A percentile compares a stretch with the other conserved stretches of the same genome.
These are phyloP conservation scores for Magallana ariakensis DNA, from an alignment of 1,140 invertebrate species.

Conservation along the genomic window DNA sequence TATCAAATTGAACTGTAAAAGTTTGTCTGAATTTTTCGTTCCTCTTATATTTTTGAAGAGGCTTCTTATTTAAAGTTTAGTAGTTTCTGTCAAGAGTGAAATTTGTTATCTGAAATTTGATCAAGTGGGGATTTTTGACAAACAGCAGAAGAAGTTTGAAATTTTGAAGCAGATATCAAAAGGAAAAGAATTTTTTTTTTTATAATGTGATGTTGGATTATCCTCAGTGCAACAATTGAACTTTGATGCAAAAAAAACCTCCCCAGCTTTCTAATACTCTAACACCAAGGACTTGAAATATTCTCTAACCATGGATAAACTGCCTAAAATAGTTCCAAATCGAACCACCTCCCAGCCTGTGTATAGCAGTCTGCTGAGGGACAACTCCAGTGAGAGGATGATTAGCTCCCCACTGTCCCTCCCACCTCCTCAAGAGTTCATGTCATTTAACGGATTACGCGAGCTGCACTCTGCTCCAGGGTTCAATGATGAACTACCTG, in stretches of 20 bases:
- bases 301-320: neutral
- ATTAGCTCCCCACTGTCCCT: constrained; percentile 21
- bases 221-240: neutral
- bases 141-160: neutral
- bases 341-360: neutral
- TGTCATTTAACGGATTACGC: neutral
- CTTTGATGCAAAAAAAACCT: too few species aligned
- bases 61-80: neutral
- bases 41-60: neutral
- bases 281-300: neutral
- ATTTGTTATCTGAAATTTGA: constrained; percentile 4
- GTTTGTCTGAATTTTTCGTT: neutral
- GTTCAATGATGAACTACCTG: neutral
- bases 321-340: neutral
- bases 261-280: too few species aligned
- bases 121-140: neutral
- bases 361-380: neutral
- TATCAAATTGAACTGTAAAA: neutral
- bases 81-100: neutral
- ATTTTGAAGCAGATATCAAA: neutral
- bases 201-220: neutral
- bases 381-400: neutral
- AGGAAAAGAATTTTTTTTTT: neutral
- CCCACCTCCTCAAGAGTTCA: neutral
- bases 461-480: constrained; percentile 3